phyloP scores from a whole-genome alignment of 2,113 vertebrate genomes.

The Protomyctophum bolini region DNA sequence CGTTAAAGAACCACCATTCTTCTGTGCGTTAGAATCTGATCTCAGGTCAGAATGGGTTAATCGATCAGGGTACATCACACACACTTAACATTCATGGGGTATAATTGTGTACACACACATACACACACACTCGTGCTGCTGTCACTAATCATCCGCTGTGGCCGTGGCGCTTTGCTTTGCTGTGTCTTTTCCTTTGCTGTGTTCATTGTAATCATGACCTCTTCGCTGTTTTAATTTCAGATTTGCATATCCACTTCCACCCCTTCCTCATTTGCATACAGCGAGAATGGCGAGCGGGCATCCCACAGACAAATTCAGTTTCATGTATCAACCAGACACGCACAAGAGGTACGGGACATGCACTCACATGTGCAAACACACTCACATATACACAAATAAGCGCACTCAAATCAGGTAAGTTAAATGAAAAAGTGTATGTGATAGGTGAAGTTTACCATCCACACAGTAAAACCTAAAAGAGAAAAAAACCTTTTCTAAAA shows the following conservation, averaged over 20 bases:
- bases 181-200: slow-evolving; percentile 47
- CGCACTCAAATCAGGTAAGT: slow-evolving; percentile 54
- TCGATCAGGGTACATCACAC: too few relatives aligned
- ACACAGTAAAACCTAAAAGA: too few relatives aligned
- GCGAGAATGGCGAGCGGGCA: slow-evolving; percentile 81
- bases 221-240: slow-evolving; percentile 81
- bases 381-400: slow-evolving; percentile 10
- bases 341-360: slow-evolving; percentile 80
- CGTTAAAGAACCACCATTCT: too few relatives aligned
- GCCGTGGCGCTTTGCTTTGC: slow-evolving; percentile 60
- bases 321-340: slow-evolving; percentile 82
- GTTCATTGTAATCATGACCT: slow-evolving; percentile 79
- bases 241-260: slow-evolving; percentile 82
- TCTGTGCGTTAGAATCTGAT: too few relatives aligned
- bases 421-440: not conserved
- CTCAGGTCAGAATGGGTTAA: too few relatives aligned
- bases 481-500: not conserved
- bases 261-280: slow-evolving; percentile 81
- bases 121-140: slow-evolving; percentile 18
- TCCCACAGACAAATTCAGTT: slow-evolving; percentile 82
- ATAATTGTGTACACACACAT: slow-evolving; percentile 11
- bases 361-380: slow-evolving; percentile 59
- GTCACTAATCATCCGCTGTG: slow-evolving; percentile 70
- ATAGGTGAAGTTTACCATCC: too few relatives aligned
- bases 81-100: too few relatives aligned